phyloP scores from a whole-genome alignment of 2,888 invertebrate genomes.

The Abscondita cerata region DNA sequence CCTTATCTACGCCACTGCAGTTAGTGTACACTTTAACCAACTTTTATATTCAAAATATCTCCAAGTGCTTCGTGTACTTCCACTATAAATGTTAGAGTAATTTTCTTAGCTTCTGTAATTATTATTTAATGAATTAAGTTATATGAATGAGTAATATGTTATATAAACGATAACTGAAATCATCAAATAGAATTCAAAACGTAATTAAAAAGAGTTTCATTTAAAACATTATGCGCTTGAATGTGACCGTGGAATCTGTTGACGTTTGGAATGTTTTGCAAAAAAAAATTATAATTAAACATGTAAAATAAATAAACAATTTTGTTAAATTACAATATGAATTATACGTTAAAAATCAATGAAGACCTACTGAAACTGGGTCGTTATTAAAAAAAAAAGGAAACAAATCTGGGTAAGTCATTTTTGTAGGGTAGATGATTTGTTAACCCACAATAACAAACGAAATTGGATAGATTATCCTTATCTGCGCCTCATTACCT shows the following conservation, averaged over 20 bases:
- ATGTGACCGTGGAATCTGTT: not conserved
- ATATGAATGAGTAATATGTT: not conserved
- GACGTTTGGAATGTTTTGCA: not conserved
- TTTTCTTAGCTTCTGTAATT: not conserved
- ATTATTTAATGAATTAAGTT: not conserved
- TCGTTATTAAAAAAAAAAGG: slow-evolving; percentile 3
- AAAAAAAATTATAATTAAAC: not conserved
- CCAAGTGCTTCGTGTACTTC: not conserved
- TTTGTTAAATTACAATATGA: not conserved
- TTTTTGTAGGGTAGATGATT: not conserved
- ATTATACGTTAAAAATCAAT: slow-evolving; percentile 2
- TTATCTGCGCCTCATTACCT: not conserved
- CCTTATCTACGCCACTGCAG: not conserved
- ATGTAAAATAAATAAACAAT: slow-evolving; percentile 2
- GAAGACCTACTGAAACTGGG: not conserved
- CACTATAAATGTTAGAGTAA: not conserved
- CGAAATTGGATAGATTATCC: not conserved
- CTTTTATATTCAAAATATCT: not conserved
- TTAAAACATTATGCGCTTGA: too few relatives aligned
- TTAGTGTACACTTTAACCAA: not conserved
- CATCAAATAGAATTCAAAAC: not conserved
- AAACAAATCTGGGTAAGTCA: slow-evolving; percentile 5
- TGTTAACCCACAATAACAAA: not conserved
- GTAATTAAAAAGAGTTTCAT: too few relatives aligned
- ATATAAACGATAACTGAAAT: not conserved